Conservation (phyloP, 2,888 invertebrate species). For the Balanococcus diminutus region DNA sequence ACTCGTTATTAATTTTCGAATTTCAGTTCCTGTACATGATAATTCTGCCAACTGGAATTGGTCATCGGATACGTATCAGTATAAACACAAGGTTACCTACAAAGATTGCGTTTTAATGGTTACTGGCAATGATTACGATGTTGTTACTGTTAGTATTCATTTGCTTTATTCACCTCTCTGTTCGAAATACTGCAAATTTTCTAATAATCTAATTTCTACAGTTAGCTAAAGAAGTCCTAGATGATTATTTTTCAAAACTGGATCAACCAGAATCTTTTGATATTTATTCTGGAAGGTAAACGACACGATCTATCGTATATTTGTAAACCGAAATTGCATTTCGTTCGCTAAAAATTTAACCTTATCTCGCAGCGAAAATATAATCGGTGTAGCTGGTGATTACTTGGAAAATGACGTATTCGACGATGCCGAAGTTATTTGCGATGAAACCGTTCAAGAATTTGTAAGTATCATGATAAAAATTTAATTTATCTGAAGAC, state of each 20-base stretch:
- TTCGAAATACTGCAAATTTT: neutral
- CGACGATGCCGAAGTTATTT: neutral
- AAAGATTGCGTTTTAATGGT: conserved; percentile 32
- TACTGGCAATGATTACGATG: conserved; percentile 48
- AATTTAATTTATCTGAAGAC: neutral
- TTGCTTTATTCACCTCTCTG: neutral
- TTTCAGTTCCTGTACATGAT: conserved; percentile 13
- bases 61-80: neutral
- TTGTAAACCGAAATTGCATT: neutral
- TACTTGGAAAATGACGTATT: neutral
- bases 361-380: neutral
- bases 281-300: neutral
- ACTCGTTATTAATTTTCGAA: neutral
- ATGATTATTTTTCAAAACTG: conserved; percentile 78
- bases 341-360: neutral
- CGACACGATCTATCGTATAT: neutral
- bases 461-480: neutral
- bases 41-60: neutral
- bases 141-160: conserved; percentile 44
- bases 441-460: neutral
- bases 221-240: conserved; percentile 86
- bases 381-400: neutral
- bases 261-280: neutral
- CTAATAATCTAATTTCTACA: conserved; percentile 61
- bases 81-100: conserved; percentile 47